phyloP scores from a whole-genome alignment of 2,797 vertebrate species.

The Champsocephalus gunnari region DNA sequence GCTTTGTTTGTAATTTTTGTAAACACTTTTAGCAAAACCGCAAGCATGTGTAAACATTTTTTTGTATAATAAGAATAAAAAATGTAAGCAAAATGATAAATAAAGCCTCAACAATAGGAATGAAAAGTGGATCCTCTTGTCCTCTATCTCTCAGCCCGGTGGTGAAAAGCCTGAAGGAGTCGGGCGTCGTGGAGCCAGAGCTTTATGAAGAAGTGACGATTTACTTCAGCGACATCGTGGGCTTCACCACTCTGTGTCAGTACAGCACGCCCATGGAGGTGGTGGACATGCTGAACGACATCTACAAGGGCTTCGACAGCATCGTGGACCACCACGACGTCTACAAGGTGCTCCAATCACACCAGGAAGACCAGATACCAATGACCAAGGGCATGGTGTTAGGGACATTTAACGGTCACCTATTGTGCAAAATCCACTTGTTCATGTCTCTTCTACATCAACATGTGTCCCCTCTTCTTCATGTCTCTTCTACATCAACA shows the following conservation, averaged over 20 bases:
- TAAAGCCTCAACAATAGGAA: too few species aligned
- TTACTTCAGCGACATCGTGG: constrained; percentile 98
- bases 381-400: too few species aligned
- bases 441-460: too few species aligned
- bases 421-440: too few species aligned
- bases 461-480: too few species aligned
- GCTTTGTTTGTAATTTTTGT: too few species aligned
- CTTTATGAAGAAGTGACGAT: constrained; percentile 96
- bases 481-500: too few species aligned
- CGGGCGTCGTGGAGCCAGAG: constrained; percentile 92
- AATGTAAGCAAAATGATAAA: too few species aligned
- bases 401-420: too few species aligned
- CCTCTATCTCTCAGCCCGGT: constrained; percentile 85
- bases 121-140: not conserved
- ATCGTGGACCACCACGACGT: constrained; percentile 96
- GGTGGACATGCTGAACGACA: constrained; percentile 98
- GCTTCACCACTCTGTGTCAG: constrained; percentile 97
- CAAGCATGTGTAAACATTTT: too few species aligned
- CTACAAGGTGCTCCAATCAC: constrained; percentile 88
- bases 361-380: not conserved
- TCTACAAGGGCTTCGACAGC: constrained; percentile 96
- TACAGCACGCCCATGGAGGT: constrained; percentile 99
- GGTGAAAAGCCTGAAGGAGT: constrained; percentile 95
- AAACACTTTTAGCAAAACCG: too few species aligned
- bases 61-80: too few species aligned